Evolutionary conservation across 2,888 invertebrate species (phyloP), one percentile per base, ranked within the genome.

Genomic region (Myathropa florea): DNA sequence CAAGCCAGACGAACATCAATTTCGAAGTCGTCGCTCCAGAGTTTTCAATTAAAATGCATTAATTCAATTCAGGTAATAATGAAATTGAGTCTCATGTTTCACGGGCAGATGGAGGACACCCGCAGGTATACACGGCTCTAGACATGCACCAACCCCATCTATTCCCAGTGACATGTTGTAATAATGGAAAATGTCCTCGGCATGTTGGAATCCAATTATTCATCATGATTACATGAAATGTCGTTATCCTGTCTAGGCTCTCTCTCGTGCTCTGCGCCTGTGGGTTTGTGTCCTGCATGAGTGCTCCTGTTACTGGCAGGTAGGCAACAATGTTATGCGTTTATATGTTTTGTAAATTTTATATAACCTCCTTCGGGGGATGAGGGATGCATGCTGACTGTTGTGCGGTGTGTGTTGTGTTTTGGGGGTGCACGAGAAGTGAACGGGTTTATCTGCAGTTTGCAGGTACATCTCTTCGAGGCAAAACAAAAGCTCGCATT

Each of bases 101-200:
- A 26, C 7, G 24, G 18, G 1, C 18, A 4, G 26, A 33, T 1
- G 9, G 30, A 30, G 21, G 33, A 33, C 33, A 33, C 33, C 33
- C 33, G 12, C 33, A n/a, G 39, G 18, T 46, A 18, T 59, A 80
- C 67, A 76, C 26, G 67, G 2, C 30, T 33, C 30, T 0, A 9
- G 10, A 4, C 30, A 33, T 33, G 6, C 28, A 4, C 67, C 39
- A 12, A 6, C 23, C 61, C 12, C 18, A 10, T 9, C 39, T 72
- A 85, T 73, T 78, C 18, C 68, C 81, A 86, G 75, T 83, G 83
- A 79, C 83, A 83, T 86, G 86, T 76, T 71, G 79, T 86, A 86
- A 83, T 86, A 86, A 86, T 86, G 86, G 86, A 78, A 86, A 86
- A 86, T 86, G 86, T 86, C 86, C 86, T 86, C 83, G 71, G 75